Base-by-base conservation (phyloP, 2,113 vertebrate species). In the Pedetes capensis region DNA sequence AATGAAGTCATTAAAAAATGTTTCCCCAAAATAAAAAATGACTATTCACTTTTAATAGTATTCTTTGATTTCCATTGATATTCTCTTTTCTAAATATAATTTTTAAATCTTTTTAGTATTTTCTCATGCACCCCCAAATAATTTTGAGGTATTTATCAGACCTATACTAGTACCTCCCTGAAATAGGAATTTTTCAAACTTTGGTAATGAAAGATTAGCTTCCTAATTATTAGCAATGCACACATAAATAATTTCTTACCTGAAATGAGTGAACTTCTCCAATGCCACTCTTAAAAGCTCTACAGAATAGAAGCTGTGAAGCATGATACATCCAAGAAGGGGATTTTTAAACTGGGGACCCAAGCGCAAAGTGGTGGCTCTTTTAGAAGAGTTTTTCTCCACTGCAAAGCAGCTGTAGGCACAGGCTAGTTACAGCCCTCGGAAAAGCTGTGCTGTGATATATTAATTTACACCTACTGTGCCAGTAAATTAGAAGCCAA, bases 381-480 rank as follows among this genome's bases (percentile, higher is more conserved):
- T 92, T 86, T 76, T 55, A 72, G 53, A 85, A 69, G 89, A 93
- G 80, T 8, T 81, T 72, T 94, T 85, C 59, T 91, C 61, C 17
- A 75, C 92, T 93, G 83, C 66, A 68, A 64, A 87, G 76, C 75
- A 95, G 95, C 94, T 74, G 71, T 87, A 81, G 81, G 37, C 84
- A 76, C 74, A 93, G 76, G 59, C 90, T 80, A 89, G 79, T 93
- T 95, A 92, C 32, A 95, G 63, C 66, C 83, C 72, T 51, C 96
- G 42, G 92, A 89, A 97, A 94, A 95, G 96, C 96, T 95, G 87
- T 34, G 83, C 92, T 92, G 96, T 87, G 90, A 87, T 96, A 92
- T 84, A 96, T 96, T 96, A 96, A 97, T 95, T 95, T 97, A 96
- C 95, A 96, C 97, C 97, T 95, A 97, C 96, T 97, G 97, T 92